phyloP scores from a whole-genome alignment of 1,140 invertebrate species.

The Marisa cornuarietis region DNA sequence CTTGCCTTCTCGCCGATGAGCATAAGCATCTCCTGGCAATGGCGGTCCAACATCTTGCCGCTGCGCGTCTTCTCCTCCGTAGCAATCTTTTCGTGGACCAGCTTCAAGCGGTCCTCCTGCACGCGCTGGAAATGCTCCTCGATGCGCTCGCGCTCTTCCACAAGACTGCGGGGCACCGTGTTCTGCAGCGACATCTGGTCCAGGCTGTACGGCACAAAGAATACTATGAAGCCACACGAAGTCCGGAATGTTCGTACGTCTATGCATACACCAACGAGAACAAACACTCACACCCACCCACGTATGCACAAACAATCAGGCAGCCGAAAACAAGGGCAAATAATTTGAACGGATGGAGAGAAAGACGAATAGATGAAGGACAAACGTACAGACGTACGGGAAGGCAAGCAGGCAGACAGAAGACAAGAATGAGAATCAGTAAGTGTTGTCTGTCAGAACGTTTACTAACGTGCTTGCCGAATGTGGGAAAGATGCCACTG shows the following conservation, averaged over 20 bases:
- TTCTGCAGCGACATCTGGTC: conserved; percentile 31
- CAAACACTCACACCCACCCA: too few relatives aligned
- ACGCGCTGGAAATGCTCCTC: conserved; percentile 57
- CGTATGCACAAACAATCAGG: too few relatives aligned
- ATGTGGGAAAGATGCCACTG: conserved; percentile 22
- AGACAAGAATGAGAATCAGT: background rate
- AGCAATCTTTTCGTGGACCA: conserved; percentile 54
- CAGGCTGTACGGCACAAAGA: background rate
- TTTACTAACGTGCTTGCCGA: too few relatives aligned
- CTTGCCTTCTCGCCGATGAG: conserved; percentile 59
- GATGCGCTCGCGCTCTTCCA: conserved; percentile 54
- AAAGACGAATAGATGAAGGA: too few relatives aligned
- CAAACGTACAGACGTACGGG: too few relatives aligned
- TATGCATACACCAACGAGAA: too few relatives aligned
- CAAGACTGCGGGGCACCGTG: conserved; percentile 38
- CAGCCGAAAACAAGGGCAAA: too few relatives aligned
- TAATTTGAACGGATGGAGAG: too few relatives aligned
- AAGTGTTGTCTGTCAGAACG: background rate
- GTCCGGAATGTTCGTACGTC: too few relatives aligned
- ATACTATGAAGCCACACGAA: background rate
- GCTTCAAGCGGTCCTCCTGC: conserved; percentile 54
- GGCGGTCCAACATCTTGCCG: conserved; percentile 58
- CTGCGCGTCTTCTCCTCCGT: conserved; percentile 55
- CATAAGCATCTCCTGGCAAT: conserved; percentile 58
- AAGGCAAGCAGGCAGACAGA: too few relatives aligned